Evolutionary conservation across 1,140 invertebrate genomes (phyloP), one percentile per base, ranked within the genome.

Genomic region (Bombus confusus): DNA sequence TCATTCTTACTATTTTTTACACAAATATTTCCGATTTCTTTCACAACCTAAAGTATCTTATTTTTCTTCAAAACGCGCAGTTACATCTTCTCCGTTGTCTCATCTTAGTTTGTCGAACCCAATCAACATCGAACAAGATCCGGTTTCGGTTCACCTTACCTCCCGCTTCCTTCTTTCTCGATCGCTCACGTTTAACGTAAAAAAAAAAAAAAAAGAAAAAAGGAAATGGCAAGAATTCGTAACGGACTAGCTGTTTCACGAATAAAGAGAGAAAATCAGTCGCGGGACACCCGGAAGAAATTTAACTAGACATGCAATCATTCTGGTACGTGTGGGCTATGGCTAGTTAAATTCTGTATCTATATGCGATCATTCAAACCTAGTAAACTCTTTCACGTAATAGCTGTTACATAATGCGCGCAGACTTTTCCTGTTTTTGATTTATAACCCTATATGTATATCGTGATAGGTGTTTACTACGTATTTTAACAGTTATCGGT

Each of bases 301-400:
- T 37, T 78, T 18, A 80, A 28, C 43, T 1, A 15, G 41, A 9
- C 64, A 31, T 37, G 77, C 59, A 64, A 13, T 18, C 18, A 31
- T 28, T 15, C 13, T 2, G 34, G 13, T 25, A 47, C 62, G 62
- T 66, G 75, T 62, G 1, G 68, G 2, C 37, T 10, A 34, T 10
- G 47, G 10, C 2, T 5, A 34, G 12, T 68, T 12, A 12, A 68
- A 68, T 68, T 68, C 22, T 66, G 8, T 62, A 12, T 15, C 25
- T 31, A 13, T 43, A 47, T 79, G 18, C 39, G 47, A 80, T 52
- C 64, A 47, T 79, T 66, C 6, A 28, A 13, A 37, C 47, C 0
- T 0, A 10, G 77, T 41, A 5, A 34, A 52, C 41, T 28, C 64
- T 52, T 71, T 80, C 64, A 52, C 78, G 78, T 80, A 80, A 80